Conservation (phyloP, 2,797 vertebrate genomes). For the Falco concolor region DNA sequence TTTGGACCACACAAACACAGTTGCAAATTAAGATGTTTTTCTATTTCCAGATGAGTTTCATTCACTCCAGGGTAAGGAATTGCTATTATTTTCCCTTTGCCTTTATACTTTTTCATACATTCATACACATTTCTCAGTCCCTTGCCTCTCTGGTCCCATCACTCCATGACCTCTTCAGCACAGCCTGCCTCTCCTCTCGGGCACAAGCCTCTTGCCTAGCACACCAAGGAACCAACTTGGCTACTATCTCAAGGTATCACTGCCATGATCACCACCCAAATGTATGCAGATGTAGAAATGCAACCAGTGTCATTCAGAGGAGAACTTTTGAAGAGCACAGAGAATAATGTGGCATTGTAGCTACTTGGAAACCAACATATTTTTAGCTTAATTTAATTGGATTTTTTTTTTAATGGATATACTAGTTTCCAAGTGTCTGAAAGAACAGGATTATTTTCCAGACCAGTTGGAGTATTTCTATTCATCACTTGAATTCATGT, state of each 20-base stretch:
- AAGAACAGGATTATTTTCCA: background rate
- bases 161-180: background rate
- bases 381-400: background rate
- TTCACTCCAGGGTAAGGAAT: background rate
- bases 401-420: background rate
- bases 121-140: background rate
- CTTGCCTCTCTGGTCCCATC: background rate
- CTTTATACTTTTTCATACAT: background rate
- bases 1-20: background rate
- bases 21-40: background rate
- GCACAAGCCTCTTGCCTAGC: background rate
- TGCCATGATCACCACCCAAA: background rate
- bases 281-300: accelerated
- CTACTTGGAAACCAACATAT: background rate
- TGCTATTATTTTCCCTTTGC: background rate
- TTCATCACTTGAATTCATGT: background rate
- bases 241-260: background rate
- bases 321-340: background rate
- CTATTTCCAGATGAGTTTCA: background rate
- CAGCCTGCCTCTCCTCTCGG: background rate
- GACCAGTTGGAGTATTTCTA: background rate
- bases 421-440: background rate
- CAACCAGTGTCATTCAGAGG: background rate
- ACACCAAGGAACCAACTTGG: background rate
- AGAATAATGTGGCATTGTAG: background rate